Conservation (phyloP, 37 sponge, comb jelly and placozoan genomes). For the Ephydatia muelleri region DNA sequence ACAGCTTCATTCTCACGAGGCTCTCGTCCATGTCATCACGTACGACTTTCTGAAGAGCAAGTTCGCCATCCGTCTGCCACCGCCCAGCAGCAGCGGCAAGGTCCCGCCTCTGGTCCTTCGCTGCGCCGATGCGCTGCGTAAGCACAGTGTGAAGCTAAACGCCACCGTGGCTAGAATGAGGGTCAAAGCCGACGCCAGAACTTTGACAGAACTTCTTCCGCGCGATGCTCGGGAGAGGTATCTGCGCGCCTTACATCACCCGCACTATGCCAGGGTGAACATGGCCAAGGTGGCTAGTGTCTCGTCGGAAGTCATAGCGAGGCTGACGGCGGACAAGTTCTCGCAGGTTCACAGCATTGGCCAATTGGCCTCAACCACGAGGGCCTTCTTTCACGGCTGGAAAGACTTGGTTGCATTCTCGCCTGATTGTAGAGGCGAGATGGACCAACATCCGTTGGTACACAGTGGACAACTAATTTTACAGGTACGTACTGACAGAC, state of each 20-base stretch:
- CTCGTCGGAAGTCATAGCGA: constrained; percentile 6
- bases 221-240: background rate
- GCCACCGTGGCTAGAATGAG: constrained; percentile 70
- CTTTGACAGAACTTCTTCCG: constrained; percentile 44
- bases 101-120: constrained; percentile 17
- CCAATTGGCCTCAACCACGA: background rate
- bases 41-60: constrained; percentile 62
- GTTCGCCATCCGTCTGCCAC: constrained; percentile 29
- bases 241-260: background rate
- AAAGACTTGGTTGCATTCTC: constrained; percentile 50
- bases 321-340: constrained; percentile 9
- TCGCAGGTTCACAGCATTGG: background rate
- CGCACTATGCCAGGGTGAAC: constrained; percentile 49
- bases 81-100: background rate
- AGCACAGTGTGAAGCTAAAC: constrained; percentile 60
- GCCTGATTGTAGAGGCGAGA: constrained; percentile 31
- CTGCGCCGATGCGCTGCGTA: constrained; percentile 50
- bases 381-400: background rate
- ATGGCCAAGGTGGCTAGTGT: constrained; percentile 3
- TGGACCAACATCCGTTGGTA: constrained; percentile 26
- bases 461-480: constrained; percentile 33
- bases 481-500: constrained; percentile 36
- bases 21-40: constrained; percentile 54
- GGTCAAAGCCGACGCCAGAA: constrained; percentile 39
- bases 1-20: constrained; percentile 54